These are phyloP conservation scores for Habroteleia sp. DNA, from an alignment of 2,888 invertebrate genomes.

Conservation along the genomic window DNA sequence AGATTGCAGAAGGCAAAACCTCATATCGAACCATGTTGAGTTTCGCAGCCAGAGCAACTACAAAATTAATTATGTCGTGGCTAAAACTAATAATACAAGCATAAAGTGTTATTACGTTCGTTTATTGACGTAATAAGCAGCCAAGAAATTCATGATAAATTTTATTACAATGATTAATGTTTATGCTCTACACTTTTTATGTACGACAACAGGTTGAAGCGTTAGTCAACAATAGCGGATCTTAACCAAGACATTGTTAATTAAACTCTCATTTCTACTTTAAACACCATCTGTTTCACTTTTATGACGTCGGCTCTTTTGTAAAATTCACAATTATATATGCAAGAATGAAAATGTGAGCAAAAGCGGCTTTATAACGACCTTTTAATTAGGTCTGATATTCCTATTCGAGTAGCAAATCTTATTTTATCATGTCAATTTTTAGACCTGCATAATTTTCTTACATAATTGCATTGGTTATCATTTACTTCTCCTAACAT, in stretches of 20 bases:
- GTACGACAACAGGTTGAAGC: constrained; percentile 10
- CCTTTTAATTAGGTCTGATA: constrained; percentile 22
- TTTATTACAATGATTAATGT: constrained; percentile 4
- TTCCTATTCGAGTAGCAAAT: too few relatives aligned
- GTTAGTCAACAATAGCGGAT: constrained; percentile 11
- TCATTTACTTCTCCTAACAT: too few relatives aligned
- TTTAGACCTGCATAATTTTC: too few relatives aligned
- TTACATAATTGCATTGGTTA: too few relatives aligned
- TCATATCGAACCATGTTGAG: too few relatives aligned
- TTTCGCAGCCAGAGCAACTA: too few relatives aligned
- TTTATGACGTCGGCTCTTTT: constrained; percentile 21
- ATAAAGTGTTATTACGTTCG: constrained; percentile 5
- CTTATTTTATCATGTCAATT: too few relatives aligned
- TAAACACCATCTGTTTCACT: constrained; percentile 23
- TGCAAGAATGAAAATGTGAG: constrained; percentile 8
- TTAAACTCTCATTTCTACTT: constrained; percentile 27
- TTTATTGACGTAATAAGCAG: constrained; percentile 1
- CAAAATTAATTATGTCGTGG: too few relatives aligned
- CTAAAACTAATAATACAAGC: constrained; percentile 2
- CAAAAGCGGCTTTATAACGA: constrained; percentile 22
- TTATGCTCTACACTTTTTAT: constrained; percentile 12
- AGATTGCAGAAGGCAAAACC: too few relatives aligned
- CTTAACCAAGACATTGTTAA: constrained; percentile 33
- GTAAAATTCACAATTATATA: constrained; percentile 21
- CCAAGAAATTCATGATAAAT: neutral